A percentile compares a stretch with the other conserved stretches of the same genome.
phyloP scores from a whole-genome alignment of 2,888 invertebrate genomes.

The Athetis lepigone region DNA sequence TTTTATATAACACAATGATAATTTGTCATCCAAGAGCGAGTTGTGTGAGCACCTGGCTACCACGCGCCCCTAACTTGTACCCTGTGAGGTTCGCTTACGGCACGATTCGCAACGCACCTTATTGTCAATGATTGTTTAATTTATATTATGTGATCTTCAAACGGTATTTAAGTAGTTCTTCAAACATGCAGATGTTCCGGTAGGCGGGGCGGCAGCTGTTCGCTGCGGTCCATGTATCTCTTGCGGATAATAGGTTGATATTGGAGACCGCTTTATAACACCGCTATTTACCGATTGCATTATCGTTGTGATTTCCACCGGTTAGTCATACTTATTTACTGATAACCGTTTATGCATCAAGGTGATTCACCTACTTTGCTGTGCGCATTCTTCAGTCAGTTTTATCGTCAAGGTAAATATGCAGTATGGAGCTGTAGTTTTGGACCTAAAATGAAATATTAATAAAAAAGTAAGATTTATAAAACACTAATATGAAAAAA shows the following conservation, averaged over 20 bases:
- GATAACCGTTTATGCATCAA: constrained; percentile 42
- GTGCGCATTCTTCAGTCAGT: constrained; percentile 17
- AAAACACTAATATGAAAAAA: no score
- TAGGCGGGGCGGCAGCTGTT: constrained; percentile 84
- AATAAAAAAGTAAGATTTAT: no score
- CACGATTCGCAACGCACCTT: constrained; percentile 85
- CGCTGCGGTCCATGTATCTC: constrained; percentile 74
- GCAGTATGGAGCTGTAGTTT: not conserved
- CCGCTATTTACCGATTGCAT: constrained; percentile 53
- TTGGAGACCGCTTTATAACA: constrained; percentile 55
- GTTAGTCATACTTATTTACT: constrained; percentile 42
- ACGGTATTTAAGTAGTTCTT: constrained; percentile 88
- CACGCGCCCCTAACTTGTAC: constrained; percentile 79
- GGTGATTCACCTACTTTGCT: constrained; percentile 48
- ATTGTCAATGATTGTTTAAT: constrained; percentile 88
- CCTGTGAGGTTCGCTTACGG: constrained; percentile 64
- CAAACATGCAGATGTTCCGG: constrained; percentile 85
- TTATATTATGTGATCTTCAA: constrained; percentile 89
- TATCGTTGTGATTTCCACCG: constrained; percentile 49
- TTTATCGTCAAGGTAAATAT: constrained; percentile 28
- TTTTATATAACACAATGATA: constrained; percentile 85
- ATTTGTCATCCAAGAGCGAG: constrained; percentile 86
- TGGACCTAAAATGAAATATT: no score
- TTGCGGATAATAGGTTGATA: constrained; percentile 58
- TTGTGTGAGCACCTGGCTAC: constrained; percentile 82